Conservation (phyloP, 2,888 invertebrate genomes). For the Rotaria sp. region DNA sequence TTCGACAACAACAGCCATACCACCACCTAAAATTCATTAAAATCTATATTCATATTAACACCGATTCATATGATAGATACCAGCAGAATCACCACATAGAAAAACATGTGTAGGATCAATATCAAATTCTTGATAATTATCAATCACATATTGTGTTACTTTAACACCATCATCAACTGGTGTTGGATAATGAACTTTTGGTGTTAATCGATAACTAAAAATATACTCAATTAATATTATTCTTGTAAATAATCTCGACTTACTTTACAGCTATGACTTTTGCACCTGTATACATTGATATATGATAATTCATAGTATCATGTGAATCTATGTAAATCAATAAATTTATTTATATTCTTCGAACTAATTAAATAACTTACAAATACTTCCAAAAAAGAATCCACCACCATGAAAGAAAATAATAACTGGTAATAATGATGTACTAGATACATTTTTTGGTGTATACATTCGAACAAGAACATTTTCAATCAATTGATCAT, state of each 20-base stretch:
- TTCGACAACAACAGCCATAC: neutral
- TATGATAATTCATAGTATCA: constrained; percentile 24
- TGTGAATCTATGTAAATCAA: neutral
- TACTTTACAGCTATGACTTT: neutral
- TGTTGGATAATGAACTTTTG: neutral
- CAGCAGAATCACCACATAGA: neutral
- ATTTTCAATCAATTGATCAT: constrained; percentile 5
- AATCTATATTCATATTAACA: neutral
- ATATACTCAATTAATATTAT: neutral
- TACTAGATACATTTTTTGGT: neutral
- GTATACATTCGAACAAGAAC: constrained; percentile 24
- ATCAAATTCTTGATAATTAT: constrained; percentile 1
- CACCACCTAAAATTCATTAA: neutral
- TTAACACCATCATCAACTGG: neutral
- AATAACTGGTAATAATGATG: neutral
- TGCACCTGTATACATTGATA: neutral
- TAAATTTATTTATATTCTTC: neutral
- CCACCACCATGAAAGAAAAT: constrained; percentile 25
- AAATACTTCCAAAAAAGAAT: constrained; percentile 18
- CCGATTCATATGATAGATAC: neutral
- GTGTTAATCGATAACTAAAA: constrained; percentile 8
- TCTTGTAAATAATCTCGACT: neutral
- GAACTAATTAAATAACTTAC: neutral
- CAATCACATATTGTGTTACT: neutral
- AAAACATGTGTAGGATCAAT: constrained; percentile 13